Conservation (phyloP, 1,140 invertebrate species). For the Drosophila nannoptera region DNA sequence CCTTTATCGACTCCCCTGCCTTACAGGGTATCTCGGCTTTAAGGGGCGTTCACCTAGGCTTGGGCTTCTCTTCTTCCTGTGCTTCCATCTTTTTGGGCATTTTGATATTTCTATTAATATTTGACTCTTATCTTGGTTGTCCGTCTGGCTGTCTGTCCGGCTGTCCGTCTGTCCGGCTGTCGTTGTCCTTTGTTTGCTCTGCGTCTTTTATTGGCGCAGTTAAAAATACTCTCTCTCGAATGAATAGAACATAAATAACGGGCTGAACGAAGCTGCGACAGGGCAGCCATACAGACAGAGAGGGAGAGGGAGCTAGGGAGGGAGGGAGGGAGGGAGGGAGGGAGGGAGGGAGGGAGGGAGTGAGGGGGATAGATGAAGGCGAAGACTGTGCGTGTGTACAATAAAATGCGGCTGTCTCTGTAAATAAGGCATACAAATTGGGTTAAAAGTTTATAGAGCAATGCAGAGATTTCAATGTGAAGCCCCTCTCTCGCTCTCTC, state of each 20-base stretch:
- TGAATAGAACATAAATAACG: conserved; percentile 44
- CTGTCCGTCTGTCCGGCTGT: neutral
- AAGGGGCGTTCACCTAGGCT: no score
- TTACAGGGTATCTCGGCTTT: no score
- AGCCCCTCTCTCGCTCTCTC: neutral
- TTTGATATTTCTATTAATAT: no score
- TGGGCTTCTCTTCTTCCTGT: no score
- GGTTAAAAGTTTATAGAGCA: conserved; percentile 76
- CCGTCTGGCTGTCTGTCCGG: neutral
- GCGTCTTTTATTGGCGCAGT: conserved; percentile 7
- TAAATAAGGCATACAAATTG: conserved; percentile 73
- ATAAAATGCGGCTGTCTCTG: conserved; percentile 65
- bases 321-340: conserved; percentile 12
- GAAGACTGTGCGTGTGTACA: conserved; percentile 36
- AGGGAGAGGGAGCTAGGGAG: neutral
- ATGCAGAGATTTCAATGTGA: conserved; percentile 66
- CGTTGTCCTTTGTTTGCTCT: no score
- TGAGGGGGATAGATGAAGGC: no score
- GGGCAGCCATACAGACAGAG: conserved; percentile 15
- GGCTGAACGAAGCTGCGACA: conserved; percentile 17
- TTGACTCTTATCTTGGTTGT: no score
- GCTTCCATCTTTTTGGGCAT: no score
- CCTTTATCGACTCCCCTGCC: neutral
- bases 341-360: neutral
- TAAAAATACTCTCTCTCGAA: conserved; percentile 35